These are phyloP conservation scores for Podarcis lilfordi DNA, from an alignment of 2,797 vertebrate species.

Conservation along the genomic window DNA sequence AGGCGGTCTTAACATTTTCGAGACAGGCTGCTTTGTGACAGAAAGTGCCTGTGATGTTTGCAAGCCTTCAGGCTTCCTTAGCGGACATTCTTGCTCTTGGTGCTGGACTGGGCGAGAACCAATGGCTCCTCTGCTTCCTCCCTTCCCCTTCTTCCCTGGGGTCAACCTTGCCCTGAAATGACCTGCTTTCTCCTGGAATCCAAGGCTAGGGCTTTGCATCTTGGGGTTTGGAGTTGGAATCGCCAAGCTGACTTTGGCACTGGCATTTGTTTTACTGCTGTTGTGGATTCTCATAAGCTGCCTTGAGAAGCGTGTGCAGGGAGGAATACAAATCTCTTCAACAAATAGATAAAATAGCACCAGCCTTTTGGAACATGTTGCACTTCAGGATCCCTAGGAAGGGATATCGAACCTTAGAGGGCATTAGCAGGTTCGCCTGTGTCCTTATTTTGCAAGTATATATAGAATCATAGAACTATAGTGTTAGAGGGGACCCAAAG, in stretches of 20 bases:
- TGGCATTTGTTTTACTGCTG: not conserved
- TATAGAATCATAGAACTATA: no score
- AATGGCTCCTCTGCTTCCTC: not conserved
- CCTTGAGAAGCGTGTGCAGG: not conserved
- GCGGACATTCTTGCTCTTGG: not conserved
- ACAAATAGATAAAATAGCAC: not conserved
- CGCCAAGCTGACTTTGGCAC: not conserved
- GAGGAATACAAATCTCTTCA: not conserved
- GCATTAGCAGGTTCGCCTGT: no score
- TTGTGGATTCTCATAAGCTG: not conserved
- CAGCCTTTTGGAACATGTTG: not conserved
- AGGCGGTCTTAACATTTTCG: no score
- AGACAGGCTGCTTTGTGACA: no score
- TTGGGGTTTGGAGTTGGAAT: accelerated
- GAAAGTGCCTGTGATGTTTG: no score
- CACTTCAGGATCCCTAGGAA: not conserved
- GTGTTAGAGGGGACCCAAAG: no score
- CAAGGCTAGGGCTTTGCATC: accelerated
- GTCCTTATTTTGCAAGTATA: no score
- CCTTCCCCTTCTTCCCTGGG: not conserved
- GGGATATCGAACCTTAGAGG: not conserved
- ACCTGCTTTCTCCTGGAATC: accelerated
- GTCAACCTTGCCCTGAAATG: accelerated
- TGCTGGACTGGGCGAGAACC: accelerated
- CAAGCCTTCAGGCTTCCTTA: not conserved